Conservation (phyloP, 2,888 invertebrate genomes). For the Nemoura dubitans region DNA sequence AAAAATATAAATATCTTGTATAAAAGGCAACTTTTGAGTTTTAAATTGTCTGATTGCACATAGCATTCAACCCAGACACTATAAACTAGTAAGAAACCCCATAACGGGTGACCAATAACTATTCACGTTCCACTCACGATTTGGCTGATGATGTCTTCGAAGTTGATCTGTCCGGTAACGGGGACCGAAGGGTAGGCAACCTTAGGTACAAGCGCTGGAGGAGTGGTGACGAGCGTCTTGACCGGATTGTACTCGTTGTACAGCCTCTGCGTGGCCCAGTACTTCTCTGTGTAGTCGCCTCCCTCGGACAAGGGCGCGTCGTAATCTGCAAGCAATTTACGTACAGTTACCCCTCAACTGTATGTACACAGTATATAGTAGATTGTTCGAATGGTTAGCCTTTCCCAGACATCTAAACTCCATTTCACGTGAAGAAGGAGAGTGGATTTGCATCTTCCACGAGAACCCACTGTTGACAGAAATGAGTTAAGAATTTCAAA, state of each 20-base stretch:
- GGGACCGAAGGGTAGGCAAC: constrained; percentile 56
- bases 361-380: background rate
- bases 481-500: no score
- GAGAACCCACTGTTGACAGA: no score
- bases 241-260: constrained; percentile 54
- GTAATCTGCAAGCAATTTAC: constrained; percentile 59
- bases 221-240: constrained; percentile 56
- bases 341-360: constrained; percentile 3
- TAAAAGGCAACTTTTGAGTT: no score
- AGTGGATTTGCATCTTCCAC: no score
- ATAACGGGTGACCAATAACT: no score
- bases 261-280: constrained; percentile 53
- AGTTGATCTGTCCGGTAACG: constrained; percentile 53
- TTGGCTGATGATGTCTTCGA: constrained; percentile 50
- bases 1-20: no score
- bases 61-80: no score
- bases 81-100: no score
- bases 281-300: constrained; percentile 65
- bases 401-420: no score
- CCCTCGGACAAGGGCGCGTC: constrained; percentile 65
- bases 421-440: no score
- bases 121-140: constrained; percentile 45
- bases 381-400: no score
- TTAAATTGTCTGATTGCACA: no score
- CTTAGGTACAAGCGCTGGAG: constrained; percentile 56